Base-by-base conservation (phyloP, 2,888 invertebrate species). In the Rapana venosa region DNA sequence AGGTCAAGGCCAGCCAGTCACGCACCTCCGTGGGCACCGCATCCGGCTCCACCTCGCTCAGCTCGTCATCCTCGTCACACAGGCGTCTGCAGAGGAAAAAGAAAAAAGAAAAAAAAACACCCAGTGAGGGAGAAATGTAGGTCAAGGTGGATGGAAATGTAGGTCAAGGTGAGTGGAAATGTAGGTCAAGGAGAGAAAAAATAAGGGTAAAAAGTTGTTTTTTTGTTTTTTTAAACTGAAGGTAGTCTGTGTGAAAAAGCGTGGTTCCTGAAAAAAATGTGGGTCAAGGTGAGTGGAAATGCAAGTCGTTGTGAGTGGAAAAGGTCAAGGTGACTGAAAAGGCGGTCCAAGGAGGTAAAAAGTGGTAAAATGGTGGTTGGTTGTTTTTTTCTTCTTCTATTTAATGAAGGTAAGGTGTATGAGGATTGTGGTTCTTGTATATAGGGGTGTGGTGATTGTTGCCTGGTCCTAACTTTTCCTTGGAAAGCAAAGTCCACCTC, bases 1-100 rank as follows among this genome's bases (percentile, higher is more conserved):
- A 99, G 85, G 99, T 99, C 91, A 98, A 98, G 91, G 99, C 98
- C 96, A 99, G 97, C 99, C 99, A 99, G 96, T 99, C 99, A 93
- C 99, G 97, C 83, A 99, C 99, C 96, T 99, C 99, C 91, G 98
- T 98, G 79, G 99, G 99, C 88, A 99, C 99, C 22, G 98, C 98
- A 96, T 99, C 99, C 89, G 99, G 98, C 95, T 99, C 98, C 90
- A 99, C 99, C 96, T 99, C 99, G 84, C 98, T 98, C 93, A 99
- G 97, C 96, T 99, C 99, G 96, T 99, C 99, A 96, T 99, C 99
- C 96, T 99, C 99, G 92, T 96, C 96, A 92, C 95, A 96, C 58
- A 96, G 93, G 30, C 96, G 95, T 92, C 96, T 96, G 93, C 11
- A 87, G 84, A 56, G 47, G 74, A 74, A n/a, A 74, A 26, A 70